A percentile compares a stretch with the other conserved stretches of the same genome.
Evolutionary conservation across 2,888 invertebrate species (phyloP).

Genomic region (Perizoma flavofasciatum): DNA sequence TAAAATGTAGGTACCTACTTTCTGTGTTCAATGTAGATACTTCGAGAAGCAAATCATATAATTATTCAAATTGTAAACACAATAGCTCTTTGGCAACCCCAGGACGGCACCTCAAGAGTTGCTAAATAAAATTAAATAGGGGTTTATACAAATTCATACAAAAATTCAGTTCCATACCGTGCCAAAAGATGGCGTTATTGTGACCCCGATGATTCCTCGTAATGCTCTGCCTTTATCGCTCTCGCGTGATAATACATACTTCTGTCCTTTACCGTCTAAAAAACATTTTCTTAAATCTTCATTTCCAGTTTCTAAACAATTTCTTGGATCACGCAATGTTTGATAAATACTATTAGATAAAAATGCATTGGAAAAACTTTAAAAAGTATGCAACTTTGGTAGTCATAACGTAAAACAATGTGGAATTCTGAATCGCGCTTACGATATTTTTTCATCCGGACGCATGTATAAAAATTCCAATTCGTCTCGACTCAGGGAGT

Average conservation of each 20-base stretch:
- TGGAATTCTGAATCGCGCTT: conserved; percentile 16
- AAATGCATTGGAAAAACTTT: conserved; percentile 7
- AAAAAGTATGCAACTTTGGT: not conserved
- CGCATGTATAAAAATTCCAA: not conserved
- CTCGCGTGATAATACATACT: not conserved
- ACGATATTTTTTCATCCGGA: not conserved
- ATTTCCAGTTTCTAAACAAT: not conserved
- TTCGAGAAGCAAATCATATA: too few relatives aligned
- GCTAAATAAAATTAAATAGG: too few relatives aligned
- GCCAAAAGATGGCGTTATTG: conserved; percentile 21
- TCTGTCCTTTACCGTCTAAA: conserved; percentile 7
- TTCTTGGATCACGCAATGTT: not conserved
- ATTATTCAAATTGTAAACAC: too few relatives aligned
- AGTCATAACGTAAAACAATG: not conserved
- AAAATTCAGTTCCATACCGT: not conserved
- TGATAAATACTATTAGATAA: not conserved
- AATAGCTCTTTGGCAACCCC: too few relatives aligned
- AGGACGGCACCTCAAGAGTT: too few relatives aligned
- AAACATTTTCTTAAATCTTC: not conserved
- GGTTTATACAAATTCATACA: too few relatives aligned
- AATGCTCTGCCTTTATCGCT: conserved; percentile 12
- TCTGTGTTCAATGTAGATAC: too few relatives aligned
- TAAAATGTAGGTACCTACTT: too few relatives aligned
- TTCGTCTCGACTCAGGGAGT: not conserved
- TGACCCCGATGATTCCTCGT: not conserved